These are phyloP conservation scores for Amphiduros pacificus DNA, from an alignment of 2,888 invertebrate genomes.

Conservation along the genomic window DNA sequence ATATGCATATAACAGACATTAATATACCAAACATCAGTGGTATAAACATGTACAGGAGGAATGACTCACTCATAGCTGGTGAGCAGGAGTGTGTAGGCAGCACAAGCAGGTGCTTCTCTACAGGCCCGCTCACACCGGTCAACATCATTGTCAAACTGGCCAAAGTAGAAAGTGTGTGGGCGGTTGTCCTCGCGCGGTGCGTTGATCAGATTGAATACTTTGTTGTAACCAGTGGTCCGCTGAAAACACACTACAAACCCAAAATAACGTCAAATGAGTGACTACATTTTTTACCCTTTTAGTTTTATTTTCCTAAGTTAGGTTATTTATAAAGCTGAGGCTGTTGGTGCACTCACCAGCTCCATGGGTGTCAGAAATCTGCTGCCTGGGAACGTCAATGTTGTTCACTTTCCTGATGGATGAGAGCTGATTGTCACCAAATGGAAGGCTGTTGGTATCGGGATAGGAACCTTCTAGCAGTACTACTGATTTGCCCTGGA, in stretches of 20 bases:
- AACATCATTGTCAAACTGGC: background rate
- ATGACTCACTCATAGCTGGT: too few species aligned
- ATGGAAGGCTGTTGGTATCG: background rate
- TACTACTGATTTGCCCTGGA: background rate
- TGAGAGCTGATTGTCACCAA: background rate
- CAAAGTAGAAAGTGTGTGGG: background rate
- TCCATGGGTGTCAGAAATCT: background rate
- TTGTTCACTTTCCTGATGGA: background rate
- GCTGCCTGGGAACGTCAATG: background rate
- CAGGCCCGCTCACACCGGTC: background rate
- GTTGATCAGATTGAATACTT: background rate
- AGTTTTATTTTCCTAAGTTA: too few species aligned
- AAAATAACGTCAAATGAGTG: background rate
- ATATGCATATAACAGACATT: background rate
- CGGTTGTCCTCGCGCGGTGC: background rate
- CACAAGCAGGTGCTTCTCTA: background rate
- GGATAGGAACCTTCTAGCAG: background rate
- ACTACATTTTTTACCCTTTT: background rate
- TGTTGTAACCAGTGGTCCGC: background rate
- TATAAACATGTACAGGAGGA: too few species aligned
- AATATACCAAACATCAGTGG: too few species aligned
- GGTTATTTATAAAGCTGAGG: too few species aligned
- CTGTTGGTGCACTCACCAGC: background rate
- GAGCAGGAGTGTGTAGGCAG: background rate
- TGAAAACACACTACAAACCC: background rate